Evolutionary conservation across 2,113 vertebrate species (phyloP), one percentile per base, ranked within the genome.

Genomic region (Pelvicachromis taeniatus): DNA sequence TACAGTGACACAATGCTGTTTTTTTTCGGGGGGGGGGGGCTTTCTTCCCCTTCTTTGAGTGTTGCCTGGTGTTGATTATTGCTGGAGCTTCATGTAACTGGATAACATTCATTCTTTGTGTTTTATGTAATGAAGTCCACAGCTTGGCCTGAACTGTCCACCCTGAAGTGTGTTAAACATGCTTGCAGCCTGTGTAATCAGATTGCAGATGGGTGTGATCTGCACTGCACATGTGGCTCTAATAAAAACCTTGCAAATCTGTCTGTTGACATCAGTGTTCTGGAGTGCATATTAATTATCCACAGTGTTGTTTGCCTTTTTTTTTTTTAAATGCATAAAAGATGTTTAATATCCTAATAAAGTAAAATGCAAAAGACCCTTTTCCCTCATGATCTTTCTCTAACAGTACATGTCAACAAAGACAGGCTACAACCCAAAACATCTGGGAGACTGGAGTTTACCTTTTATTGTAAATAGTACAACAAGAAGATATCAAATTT

Each of bases 181-280:
- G 86, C 86, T 59, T 58, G 38, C 84, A 75, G 82, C 31, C 26
- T 85, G 5, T 73, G 78, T 90, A 90, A 89, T 93, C 88, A 84
- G 55, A 85, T 70, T 84, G 73, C 82, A 85, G 84, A 88, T 77
- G 85, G 80, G 73, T 83, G 77, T 70, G 78, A 90, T 93, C 83
- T 68, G 77, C 85, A 56, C 77, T 54, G 45, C 83, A 63, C 95
- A 95, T 92, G 75, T 96, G 95, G 94, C 85, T 91, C 90, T 81
- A 94, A 95, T 96, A 91, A 94, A 86, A 81, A 80, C 35, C 61
- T 58, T 84, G 90, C 91, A 91, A 79, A 87, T 88, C 88, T 94
- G 73, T 85, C 81, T 19, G 61, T 91, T 95, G 90, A 95, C 93
- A 94, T 95, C 94, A 94, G 84, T 85, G 78, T 88, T 88, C 77